A percentile compares a stretch with the other conserved stretches of the same genome.
Conservation (phyloP, 64 coral and sea anemone species). For the Anthopleura sola region DNA sequence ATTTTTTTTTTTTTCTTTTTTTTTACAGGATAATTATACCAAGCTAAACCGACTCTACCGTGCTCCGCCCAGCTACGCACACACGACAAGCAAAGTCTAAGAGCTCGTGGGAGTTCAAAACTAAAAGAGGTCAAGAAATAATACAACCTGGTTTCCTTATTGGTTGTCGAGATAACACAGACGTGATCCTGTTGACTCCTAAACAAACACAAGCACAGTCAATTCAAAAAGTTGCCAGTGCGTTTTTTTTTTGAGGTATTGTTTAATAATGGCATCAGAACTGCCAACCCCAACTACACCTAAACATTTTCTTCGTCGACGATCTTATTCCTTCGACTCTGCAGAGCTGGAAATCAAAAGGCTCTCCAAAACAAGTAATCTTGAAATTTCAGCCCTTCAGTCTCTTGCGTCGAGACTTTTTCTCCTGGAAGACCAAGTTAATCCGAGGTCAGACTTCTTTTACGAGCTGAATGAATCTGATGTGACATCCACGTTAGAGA, state of each 20-base stretch:
- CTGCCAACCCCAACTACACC: not conserved
- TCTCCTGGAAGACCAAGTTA: constrained; percentile 13
- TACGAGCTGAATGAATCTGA: not conserved
- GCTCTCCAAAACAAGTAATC: not conserved
- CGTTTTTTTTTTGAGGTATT: not conserved
- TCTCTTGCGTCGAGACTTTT: constrained; percentile 7
- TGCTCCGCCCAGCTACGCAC: not conserved
- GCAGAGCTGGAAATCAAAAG: constrained; percentile 29
- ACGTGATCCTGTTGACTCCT: not conserved
- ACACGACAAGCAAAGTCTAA: not conserved
- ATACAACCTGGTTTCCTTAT: not conserved
- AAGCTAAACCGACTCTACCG: not conserved
- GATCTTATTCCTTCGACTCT: constrained; percentile 30
- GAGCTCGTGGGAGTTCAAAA: not conserved
- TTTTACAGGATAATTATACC: not conserved
- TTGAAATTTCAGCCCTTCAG: constrained; percentile 16
- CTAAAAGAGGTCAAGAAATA: not conserved
- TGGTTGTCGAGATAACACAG: not conserved
- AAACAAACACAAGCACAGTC: not conserved
- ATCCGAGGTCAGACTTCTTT: not conserved
- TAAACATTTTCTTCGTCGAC: not conserved
- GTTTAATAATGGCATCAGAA: not conserved
- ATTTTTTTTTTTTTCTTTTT: not conserved
- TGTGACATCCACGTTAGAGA: not conserved
- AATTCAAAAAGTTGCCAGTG: not conserved